These are phyloP conservation scores for Willisornis vidua DNA, from an alignment of 2,113 vertebrate species.

Conservation along the genomic window DNA sequence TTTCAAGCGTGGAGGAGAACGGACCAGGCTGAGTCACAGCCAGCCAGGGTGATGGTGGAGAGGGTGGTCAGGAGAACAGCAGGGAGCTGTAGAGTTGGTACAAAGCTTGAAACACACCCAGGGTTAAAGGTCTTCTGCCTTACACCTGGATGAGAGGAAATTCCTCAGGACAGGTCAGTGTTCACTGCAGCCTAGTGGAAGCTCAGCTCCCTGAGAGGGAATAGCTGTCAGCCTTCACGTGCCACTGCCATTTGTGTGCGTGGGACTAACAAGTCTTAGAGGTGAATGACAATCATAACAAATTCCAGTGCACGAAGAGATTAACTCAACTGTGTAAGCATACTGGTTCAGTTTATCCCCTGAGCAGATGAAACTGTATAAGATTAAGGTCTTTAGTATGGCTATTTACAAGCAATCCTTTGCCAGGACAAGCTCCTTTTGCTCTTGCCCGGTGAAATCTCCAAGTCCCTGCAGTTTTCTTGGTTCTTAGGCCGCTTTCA, in stretches of 20 bases:
- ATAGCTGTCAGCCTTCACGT: neutral
- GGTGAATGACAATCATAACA: neutral
- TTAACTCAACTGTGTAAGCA: slow-evolving; percentile 1
- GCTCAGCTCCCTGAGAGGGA: neutral
- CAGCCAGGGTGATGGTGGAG: neutral
- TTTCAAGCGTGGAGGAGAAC: neutral
- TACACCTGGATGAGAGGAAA: neutral
- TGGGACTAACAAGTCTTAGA: neutral
- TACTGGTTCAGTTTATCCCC: slow-evolving; percentile 1
- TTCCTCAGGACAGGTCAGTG: neutral
- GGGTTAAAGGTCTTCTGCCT: neutral
- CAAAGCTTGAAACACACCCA: neutral
- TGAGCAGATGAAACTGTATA: slow-evolving; percentile 42
- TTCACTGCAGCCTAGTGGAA: neutral
- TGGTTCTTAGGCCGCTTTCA: neutral
- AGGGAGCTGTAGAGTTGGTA: neutral
- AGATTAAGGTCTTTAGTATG: slow-evolving; percentile 20
- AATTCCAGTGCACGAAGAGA: neutral
- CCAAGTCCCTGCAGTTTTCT: neutral
- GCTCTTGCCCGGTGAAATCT: neutral
- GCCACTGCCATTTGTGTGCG: neutral
- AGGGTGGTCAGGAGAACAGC: neutral
- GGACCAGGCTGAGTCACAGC: neutral
- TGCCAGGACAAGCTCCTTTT: neutral
- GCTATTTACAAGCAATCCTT: slow-evolving; percentile 29